Evolutionary conservation across 2,797 vertebrate species (phyloP), one percentile per base, ranked within the genome.

Genomic region (Chromis chromis): DNA sequence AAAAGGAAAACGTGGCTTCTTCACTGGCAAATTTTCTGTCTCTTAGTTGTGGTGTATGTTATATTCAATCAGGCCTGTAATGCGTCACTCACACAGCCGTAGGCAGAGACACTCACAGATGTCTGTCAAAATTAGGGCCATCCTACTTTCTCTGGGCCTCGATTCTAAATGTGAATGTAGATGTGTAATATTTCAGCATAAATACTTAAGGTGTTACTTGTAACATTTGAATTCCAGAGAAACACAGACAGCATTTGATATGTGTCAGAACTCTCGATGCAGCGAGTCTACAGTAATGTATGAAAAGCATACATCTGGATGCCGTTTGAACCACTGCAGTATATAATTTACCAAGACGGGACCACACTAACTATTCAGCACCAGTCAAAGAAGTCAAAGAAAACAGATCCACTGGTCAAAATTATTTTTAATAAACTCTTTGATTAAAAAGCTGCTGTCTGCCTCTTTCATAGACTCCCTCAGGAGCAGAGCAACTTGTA

Each of bases 101-200:
- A 75, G 83, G 86, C 77, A 76, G 55, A 78, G 39, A 73, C 75
- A 61, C 69, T 86, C 85, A 86, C 86, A 87, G 83, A 81, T 82
- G 85, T 72, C 88, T 83, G 78, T 90, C 85, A 89, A 76, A 79
- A 87, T 86, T 75, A 83, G 74, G 70, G 66, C 56, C 73, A 63
- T 40, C 61, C 72, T 70, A 60, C 61, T 84, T 71, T 74, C 61
- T 60, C 58, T 44, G 4, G 49, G 71, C 70, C 71, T 49, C 4
- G 27, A 64, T 55, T 85, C 56, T 16, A 75, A 80, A 86, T 84
- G 53, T 83, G 76, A 70, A 79, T 64, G 44, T 52, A 56, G 36
- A 85, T 55, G 59, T 65, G 63, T 61, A 58, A 85, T 10, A 17
- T 69, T 63, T 64, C 46, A 67, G 49, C 40, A 77, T 36, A 61